Base-by-base conservation (phyloP, 2,888 invertebrate species). In the Bellardia bayeri region DNA sequence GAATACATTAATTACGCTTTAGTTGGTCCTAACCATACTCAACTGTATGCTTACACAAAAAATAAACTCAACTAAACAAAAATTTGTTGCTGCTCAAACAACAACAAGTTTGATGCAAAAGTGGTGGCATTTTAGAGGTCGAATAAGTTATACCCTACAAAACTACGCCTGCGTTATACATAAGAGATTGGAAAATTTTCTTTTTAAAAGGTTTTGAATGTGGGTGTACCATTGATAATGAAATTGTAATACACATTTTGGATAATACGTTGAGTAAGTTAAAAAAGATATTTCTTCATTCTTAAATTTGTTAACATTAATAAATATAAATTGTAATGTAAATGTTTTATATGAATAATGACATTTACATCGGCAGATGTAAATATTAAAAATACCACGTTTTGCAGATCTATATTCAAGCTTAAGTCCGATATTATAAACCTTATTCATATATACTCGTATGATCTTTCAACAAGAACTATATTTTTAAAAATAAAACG, bases 141-240 rank as follows among this genome's bases (percentile, higher is more conserved):
- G 40, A 30, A 49, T n/a, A 2, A 4, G 14, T 33, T 49, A 37
- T 42, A 49, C 68, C 58, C 66, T 58, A 75, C 51, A 51, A 49
- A 42, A 74, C 45, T n/a, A 58, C 14, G 68, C 66, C 40, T 82
- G 75, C 75, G 82, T 51, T 0, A 14, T 75, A 58, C 2, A 16
- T 37, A 33, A 0, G 7, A 11, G 14, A 33, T 33, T 61, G 4
- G 33, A 33, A 33, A 61, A 33, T 6, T 33, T 33, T 14, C 14
- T 33, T 14, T 33, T 61, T 3, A 5, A 61, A 37, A 30, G 30
- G 13, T 13, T 45, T 45, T 45, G 2, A 4, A 9, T 13, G 6
- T 14, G 33, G 51, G 51, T 51, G n/a, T n/a, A 13, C 6, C 51
- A n/a, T 14, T 51, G n/a, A 51, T 51, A 5, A 51, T 3, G 51